Evolutionary conservation across 1,140 invertebrate genomes (phyloP).

Genomic region (Chironomus striatipennis): DNA sequence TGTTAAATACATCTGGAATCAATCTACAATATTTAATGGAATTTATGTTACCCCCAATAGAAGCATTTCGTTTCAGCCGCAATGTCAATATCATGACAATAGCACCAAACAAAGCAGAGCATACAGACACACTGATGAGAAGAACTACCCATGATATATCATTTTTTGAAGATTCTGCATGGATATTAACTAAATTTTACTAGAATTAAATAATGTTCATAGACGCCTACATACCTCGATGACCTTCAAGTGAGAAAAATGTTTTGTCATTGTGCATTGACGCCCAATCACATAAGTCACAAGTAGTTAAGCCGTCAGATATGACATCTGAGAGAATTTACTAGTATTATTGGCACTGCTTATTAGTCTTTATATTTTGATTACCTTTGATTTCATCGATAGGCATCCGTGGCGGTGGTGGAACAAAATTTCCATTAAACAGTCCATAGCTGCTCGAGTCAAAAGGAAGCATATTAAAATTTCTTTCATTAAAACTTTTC

Average conservation of each 20-base stretch:
- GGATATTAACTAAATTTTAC: neutral
- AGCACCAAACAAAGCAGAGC: neutral
- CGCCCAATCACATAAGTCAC: conserved; percentile 62
- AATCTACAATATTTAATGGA: neutral
- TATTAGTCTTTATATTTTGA: conserved; percentile 27
- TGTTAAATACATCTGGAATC: neutral
- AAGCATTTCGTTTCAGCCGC: neutral
- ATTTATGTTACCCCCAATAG: neutral
- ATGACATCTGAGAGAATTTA: conserved; percentile 32
- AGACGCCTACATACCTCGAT: conserved; percentile 34
- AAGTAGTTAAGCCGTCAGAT: conserved; percentile 59
- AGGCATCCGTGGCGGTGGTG: conserved; percentile 54
- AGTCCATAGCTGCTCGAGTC: conserved; percentile 53
- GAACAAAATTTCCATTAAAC: conserved; percentile 57
- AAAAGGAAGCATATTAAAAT: conserved; percentile 40
- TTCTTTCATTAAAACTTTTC: neutral
- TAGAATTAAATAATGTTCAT: neutral
- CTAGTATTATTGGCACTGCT: neutral
- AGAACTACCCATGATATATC: neutral
- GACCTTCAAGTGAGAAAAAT: conserved; percentile 42
- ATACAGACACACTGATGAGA: neutral
- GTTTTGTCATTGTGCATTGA: conserved; percentile 41
- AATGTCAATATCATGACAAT: neutral
- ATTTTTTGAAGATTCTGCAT: neutral
- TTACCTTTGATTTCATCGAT: conserved; percentile 48